phyloP scores from a whole-genome alignment of 2,113 vertebrate species.

The Phycodurus eques region DNA sequence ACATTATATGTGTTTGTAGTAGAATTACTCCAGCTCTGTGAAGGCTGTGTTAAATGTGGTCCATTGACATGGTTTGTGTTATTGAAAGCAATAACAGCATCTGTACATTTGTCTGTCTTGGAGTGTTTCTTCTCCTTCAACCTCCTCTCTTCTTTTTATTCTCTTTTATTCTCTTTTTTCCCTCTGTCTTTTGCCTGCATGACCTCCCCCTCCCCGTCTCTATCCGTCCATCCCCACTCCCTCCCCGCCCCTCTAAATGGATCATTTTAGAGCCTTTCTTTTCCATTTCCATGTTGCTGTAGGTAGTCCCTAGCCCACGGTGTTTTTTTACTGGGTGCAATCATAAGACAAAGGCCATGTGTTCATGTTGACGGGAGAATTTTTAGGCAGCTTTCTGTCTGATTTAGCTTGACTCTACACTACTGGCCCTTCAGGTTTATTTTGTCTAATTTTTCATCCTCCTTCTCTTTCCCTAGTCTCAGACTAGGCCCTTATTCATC shows the following conservation, averaged over 20 bases:
- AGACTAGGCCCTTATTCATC: not conserved
- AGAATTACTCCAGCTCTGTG: slow-evolving; percentile 17
- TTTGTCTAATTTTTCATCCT: slow-evolving; percentile 25
- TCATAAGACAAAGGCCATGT: slow-evolving; percentile 53
- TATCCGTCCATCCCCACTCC: slow-evolving; percentile 19
- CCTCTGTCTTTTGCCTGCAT: slow-evolving; percentile 37
- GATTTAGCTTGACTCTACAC: slow-evolving; percentile 60
- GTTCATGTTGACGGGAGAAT: slow-evolving; percentile 40
- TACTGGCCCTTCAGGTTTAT: slow-evolving; percentile 52
- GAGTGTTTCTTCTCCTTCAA: slow-evolving; percentile 44
- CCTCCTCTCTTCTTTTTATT: slow-evolving; percentile 17
- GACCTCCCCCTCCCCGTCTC: slow-evolving; percentile 11
- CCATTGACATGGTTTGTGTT: slow-evolving; percentile 68
- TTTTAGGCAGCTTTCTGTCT: slow-evolving; percentile 66
- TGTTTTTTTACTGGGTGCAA: slow-evolving; percentile 51
- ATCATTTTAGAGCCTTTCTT: slow-evolving; percentile 58
- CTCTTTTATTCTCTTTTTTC: slow-evolving; percentile 5
- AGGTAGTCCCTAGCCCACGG: slow-evolving; percentile 42
- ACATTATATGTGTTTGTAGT: slow-evolving; percentile 28
- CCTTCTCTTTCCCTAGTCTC: slow-evolving; percentile 9
- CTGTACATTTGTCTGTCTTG: slow-evolving; percentile 59
- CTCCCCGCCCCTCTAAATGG: slow-evolving; percentile 50
- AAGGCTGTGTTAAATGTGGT: slow-evolving; percentile 63
- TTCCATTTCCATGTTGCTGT: slow-evolving; percentile 53
- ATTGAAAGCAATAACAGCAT: slow-evolving; percentile 80